Evolutionary conservation across 2,888 invertebrate genomes (phyloP).

Genomic region (Meliscaeva auricollis): DNA sequence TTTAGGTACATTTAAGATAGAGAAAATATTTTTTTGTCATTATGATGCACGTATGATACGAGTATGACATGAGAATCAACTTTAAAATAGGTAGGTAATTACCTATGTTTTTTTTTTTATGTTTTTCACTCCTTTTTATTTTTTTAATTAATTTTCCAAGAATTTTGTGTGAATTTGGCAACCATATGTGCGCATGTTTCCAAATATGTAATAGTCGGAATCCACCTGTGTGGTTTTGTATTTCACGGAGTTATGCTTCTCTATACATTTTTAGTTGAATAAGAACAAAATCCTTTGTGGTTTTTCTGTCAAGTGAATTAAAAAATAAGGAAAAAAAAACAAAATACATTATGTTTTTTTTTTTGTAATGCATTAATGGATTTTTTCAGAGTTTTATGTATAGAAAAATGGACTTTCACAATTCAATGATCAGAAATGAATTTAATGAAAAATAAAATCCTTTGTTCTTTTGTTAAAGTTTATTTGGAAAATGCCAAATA

Average conservation of each 20-base stretch:
- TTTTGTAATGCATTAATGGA: no score
- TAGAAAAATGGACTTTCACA: not conserved
- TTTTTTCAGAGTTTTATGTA: not conserved
- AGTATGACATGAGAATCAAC: constrained; percentile 30
- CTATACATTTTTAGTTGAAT: not conserved
- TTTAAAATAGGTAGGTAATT: no score
- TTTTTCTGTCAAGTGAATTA: not conserved
- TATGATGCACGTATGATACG: not conserved
- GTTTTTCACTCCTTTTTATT: not conserved
- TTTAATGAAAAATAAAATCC: no score
- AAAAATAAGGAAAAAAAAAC: not conserved
- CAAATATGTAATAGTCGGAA: not conserved
- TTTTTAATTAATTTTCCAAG: constrained; percentile 46
- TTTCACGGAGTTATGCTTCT: not conserved
- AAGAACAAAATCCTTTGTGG: not conserved
- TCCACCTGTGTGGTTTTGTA: not conserved
- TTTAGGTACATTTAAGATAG: no score
- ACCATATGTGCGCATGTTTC: not conserved
- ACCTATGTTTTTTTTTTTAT: constrained; percentile 25
- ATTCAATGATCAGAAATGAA: no score
- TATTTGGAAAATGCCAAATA: no score
- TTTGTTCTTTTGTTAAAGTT: no score
- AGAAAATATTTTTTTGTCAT: constrained; percentile 11
- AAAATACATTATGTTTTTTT: no score
- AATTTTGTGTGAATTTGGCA: constrained; percentile 20